A percentile compares a stretch with the other conserved stretches of the same genome.
Evolutionary conservation across 2,113 vertebrate species (phyloP).

Genomic region (Athene cunicularia): DNA sequence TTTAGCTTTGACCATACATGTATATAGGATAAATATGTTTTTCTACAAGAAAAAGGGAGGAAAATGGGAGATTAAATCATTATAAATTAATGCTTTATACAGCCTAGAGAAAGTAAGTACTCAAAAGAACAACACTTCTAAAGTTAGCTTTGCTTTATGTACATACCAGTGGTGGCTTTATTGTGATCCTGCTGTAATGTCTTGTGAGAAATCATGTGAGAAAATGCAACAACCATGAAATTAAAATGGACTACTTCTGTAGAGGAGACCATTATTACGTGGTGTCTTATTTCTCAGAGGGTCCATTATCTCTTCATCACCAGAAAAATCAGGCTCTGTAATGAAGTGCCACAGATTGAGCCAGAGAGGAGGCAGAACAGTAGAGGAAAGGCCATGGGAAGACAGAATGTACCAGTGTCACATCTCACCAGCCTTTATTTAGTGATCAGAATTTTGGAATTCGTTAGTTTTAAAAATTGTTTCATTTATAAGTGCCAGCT

Average conservation of each 20-base stretch:
- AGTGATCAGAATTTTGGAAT: neutral
- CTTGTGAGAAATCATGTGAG: conserved; percentile 34
- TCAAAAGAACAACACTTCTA: neutral
- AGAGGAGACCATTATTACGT: conserved; percentile 11
- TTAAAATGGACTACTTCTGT: conserved; percentile 55
- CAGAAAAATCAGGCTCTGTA: conserved; percentile 19
- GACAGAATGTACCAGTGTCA: neutral
- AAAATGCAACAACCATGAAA: conserved; percentile 65
- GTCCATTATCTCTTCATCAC: conserved; percentile 61
- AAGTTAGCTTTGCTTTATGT: neutral
- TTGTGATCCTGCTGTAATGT: conserved; percentile 28
- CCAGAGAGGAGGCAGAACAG: neutral
- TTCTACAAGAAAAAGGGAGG: neutral
- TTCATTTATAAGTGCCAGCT: conserved; percentile 27
- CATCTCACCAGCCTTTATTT: neutral
- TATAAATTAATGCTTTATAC: conserved; percentile 15
- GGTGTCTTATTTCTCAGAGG: conserved; percentile 45
- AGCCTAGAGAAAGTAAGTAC: neutral
- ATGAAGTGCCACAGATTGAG: neutral
- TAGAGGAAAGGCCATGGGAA: conserved; percentile 1
- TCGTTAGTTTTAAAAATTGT: neutral
- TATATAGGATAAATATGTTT: neutral
- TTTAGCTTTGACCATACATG: neutral
- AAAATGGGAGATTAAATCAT: neutral
- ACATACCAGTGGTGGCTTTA: neutral